Conservation (phyloP, 2,888 invertebrate genomes). For the Cephonodes hylas region DNA sequence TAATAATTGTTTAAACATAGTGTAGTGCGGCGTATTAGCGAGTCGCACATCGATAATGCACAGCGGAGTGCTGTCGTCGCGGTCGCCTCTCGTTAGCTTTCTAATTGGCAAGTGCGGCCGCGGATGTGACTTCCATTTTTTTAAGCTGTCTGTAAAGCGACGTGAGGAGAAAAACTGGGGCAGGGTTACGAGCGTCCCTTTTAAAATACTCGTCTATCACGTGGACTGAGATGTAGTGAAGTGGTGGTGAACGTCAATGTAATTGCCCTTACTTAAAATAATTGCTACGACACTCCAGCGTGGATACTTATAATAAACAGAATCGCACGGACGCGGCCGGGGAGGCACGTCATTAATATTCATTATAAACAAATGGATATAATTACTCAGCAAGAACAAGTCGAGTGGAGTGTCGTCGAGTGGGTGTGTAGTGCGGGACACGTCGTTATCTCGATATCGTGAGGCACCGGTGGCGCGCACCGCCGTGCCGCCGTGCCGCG, state of each 20-base stretch:
- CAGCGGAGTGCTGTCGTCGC: conserved; percentile 42
- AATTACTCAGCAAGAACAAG: conserved; percentile 72
- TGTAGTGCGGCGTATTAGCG: conserved; percentile 64
- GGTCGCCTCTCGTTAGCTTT: conserved; percentile 47
- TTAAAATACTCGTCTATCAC: conserved; percentile 46
- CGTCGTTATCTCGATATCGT: conserved; percentile 70
- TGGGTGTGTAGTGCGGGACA: conserved; percentile 56
- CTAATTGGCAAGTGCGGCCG: conserved; percentile 45
- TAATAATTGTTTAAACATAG: conserved; percentile 78
- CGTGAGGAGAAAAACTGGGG: conserved; percentile 35
- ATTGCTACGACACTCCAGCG: conserved; percentile 50
- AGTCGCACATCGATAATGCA: conserved; percentile 67
- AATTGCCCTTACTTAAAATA: conserved; percentile 68
- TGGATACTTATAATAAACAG: conserved; percentile 64
- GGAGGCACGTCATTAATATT: conserved; percentile 69
- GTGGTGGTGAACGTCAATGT: conserved; percentile 52
- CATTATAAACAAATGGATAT: conserved; percentile 78
- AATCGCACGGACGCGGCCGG: conserved; percentile 51
- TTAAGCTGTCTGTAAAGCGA: conserved; percentile 36
- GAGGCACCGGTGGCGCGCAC: conserved; percentile 15
- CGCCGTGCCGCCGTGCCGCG: background rate
- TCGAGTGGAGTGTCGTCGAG: conserved; percentile 63
- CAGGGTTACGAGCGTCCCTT: conserved; percentile 45
- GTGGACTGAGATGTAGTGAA: conserved; percentile 43
- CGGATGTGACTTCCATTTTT: conserved; percentile 27